phyloP scores from a whole-genome alignment of 2,888 invertebrate genomes.

The Hyposoter dolosus region DNA sequence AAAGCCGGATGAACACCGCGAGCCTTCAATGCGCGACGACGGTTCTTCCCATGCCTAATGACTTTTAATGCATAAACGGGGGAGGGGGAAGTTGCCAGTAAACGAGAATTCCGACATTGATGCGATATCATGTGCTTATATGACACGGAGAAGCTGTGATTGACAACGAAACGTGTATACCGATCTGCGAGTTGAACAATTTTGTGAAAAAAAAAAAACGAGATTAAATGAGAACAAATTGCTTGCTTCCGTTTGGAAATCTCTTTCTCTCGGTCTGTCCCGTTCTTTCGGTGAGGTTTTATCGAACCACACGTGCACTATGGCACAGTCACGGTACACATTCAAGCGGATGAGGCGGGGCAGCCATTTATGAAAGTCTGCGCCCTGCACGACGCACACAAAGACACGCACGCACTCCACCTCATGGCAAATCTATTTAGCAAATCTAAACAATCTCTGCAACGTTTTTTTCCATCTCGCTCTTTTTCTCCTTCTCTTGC shows the following conservation, averaged over 20 bases:
- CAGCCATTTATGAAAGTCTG: slow-evolving; percentile 83
- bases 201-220: slow-evolving; percentile 68
- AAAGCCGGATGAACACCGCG: slow-evolving; percentile 66
- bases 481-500: slow-evolving; percentile 11
- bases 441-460: slow-evolving; percentile 64
- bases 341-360: slow-evolving; percentile 83
- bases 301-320: slow-evolving; percentile 52
- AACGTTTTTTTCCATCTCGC: slow-evolving; percentile 14
- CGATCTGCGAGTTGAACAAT: slow-evolving; percentile 68
- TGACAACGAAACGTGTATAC: slow-evolving; percentile 38
- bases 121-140: slow-evolving; percentile 69
- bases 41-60: slow-evolving; percentile 70
- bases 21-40: slow-evolving; percentile 55
- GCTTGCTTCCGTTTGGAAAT: slow-evolving; percentile 78
- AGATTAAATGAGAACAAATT: slow-evolving; percentile 79
- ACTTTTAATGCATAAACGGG: slow-evolving; percentile 59
- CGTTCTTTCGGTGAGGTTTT: slow-evolving; percentile 65
- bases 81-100: neutral
- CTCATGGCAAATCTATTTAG: slow-evolving; percentile 68
- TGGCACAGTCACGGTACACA: slow-evolving; percentile 69
- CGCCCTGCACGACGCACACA: slow-evolving; percentile 73
- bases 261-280: slow-evolving; percentile 61
- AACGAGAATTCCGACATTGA: slow-evolving; percentile 67
- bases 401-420: slow-evolving; percentile 43
- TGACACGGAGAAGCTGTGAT: slow-evolving; percentile 63